Evolutionary conservation across 2,888 invertebrate genomes (phyloP), one percentile per base, ranked within the genome.

Genomic region (Toxonevra muliebris): DNA sequence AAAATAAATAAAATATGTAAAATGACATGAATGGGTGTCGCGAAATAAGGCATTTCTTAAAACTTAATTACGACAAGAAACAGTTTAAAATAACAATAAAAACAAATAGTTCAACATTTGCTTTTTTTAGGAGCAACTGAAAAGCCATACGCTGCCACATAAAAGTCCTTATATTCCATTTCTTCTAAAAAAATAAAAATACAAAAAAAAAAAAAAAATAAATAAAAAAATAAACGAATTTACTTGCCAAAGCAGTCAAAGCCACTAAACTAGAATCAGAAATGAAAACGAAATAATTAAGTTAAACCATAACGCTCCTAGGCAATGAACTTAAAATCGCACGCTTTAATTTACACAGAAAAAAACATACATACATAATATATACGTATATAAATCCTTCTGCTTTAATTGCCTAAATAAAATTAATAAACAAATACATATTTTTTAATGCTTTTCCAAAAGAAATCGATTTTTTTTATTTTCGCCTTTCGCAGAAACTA

Each of bases 91-190:
- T 30, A 65, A 54, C 53, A 43, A 68, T 45, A 65, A 45, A 41
- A 59, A 41, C 19, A 59, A 59, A 17, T 15, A 59, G 15, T 59
- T 59, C 7, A 59, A 43, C 19, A 59, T 59, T 48, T 57, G 57
- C 57, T 57, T 57, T 57, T 19, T n/a, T 19, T 30, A n/a, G 17
- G 13, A 15, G 76, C 78, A 76, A 77, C 78, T 76, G 30, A 30
- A 30, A 75, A 79, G 77, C 80, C 80, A 80, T 74, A 72, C 70
- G 79, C 79, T 79, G 79, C 79, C 79, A 79, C 79, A 77, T 52
- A 50, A 64, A 70, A 70, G 62, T 71, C 71, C 58, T 59, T 59
- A 59, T 13, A 48, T 59, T 59, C 58, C 58, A 59, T 59, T 59
- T 59, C 17, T 19, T 59, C 15, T 8, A 40, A 15, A 17, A n/a